Conservation (phyloP, 2,797 vertebrate genomes). For the Amblyraja radiata region DNA sequence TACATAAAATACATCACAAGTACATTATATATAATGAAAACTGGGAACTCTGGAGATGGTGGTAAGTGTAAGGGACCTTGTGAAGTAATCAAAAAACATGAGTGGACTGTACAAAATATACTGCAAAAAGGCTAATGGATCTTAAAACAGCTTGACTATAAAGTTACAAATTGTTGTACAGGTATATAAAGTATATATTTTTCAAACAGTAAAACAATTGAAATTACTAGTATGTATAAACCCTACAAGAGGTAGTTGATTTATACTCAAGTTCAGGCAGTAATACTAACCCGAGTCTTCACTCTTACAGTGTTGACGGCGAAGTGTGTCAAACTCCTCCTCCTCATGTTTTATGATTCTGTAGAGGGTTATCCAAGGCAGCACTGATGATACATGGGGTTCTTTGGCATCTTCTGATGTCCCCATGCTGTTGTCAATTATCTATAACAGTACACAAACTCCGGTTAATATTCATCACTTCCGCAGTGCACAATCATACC, state of each 20-base stretch:
- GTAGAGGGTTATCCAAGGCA: conserved; percentile 89
- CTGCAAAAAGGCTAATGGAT: neutral
- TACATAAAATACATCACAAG: neutral
- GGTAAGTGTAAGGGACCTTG: neutral
- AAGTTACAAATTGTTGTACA: neutral
- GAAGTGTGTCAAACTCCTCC: conserved; percentile 70
- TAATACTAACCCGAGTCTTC: conserved; percentile 51
- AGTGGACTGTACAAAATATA: neutral
- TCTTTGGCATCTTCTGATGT: conserved; percentile 86
- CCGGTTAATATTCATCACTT: neutral
- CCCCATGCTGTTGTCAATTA: conserved; percentile 90
- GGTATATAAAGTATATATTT: neutral
- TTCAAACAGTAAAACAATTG: neutral
- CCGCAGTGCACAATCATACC: neutral
- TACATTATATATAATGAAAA: neutral
- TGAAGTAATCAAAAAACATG: neutral
- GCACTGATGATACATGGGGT: conserved; percentile 80
- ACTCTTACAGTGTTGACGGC: conserved; percentile 67
- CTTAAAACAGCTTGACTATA: neutral
- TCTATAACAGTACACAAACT: conserved; percentile 52
- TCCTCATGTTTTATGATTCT: conserved; percentile 88
- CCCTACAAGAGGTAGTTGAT: neutral
- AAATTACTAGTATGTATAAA: conserved; percentile 36
- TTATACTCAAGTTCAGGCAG: neutral
- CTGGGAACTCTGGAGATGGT: neutral